phyloP scores from a whole-genome alignment of 2,888 invertebrate species.

The Epistrophe grossulariae region DNA sequence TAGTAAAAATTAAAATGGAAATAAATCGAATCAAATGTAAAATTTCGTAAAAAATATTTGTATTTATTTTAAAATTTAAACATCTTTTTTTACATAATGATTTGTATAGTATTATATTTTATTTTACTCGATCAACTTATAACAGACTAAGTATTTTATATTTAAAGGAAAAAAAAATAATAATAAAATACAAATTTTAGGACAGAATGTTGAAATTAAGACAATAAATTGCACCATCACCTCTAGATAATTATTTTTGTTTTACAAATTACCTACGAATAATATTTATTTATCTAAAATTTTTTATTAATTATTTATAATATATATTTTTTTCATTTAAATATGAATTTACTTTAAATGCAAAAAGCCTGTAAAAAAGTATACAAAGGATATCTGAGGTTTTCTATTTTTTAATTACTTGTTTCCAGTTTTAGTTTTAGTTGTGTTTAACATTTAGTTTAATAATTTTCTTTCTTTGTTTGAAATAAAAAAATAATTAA shows the following conservation, averaged over 20 bases:
- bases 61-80: constrained; percentile 13
- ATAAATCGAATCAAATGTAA: constrained; percentile 8
- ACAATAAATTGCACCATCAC: constrained; percentile 77
- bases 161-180: not conserved
- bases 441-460: constrained; percentile 40
- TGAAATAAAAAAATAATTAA: constrained; percentile 17
- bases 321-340: constrained; percentile 38
- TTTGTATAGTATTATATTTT: not conserved
- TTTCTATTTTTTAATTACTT: constrained; percentile 39
- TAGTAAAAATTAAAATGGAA: constrained; percentile 18
- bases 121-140: constrained; percentile 15
- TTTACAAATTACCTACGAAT: constrained; percentile 62
- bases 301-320: constrained; percentile 26
- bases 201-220: constrained; percentile 73
- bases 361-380: constrained; percentile 76
- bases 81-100: constrained; percentile 30
- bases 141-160: not conserved
- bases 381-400: constrained; percentile 75
- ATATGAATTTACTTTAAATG: constrained; percentile 61
- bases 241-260: constrained; percentile 70
- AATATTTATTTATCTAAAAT: constrained; percentile 69
- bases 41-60: constrained; percentile 46
- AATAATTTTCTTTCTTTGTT: constrained; percentile 18
- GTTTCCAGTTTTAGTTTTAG: constrained; percentile 23
- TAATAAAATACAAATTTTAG: constrained; percentile 52